A percentile compares a stretch with the other conserved stretches of the same genome.
Evolutionary conservation across 2,888 invertebrate species (phyloP).

Genomic region (Chironomus tentans): DNA sequence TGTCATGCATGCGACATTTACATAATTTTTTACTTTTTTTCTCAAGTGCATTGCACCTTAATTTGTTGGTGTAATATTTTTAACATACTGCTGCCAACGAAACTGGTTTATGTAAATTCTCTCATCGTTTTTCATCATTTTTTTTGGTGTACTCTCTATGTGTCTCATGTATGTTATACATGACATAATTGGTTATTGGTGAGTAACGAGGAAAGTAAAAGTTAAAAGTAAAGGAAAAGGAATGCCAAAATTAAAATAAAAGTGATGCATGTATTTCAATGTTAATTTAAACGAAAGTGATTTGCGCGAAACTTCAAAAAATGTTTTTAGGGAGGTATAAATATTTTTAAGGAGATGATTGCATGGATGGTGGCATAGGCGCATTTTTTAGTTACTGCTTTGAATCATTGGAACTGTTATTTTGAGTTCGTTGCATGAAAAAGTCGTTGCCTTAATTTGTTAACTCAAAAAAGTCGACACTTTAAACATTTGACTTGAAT

Average conservation of each 20-base stretch:
- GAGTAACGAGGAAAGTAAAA: constrained; percentile 7
- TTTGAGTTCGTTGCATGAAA: too few species aligned
- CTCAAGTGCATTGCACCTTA: neutral
- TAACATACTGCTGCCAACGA: neutral
- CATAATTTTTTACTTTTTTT: neutral
- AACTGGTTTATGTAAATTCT: constrained; percentile 21
- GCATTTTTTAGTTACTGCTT: too few species aligned
- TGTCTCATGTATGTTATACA: neutral
- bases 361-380: too few species aligned
- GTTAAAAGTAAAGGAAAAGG: neutral
- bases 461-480: too few species aligned
- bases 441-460: too few species aligned
- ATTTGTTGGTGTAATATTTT: neutral
- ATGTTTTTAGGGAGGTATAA: too few species aligned
- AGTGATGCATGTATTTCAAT: neutral
- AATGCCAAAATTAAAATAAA: neutral
- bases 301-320: constrained; percentile 10
- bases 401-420: too few species aligned
- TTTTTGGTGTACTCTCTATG: too few species aligned
- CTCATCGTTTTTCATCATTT: neutral
- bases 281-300: constrained; percentile 15
- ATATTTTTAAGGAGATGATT: too few species aligned
- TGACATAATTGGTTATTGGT: constrained; percentile 12
- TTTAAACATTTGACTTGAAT: too few species aligned
- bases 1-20: neutral